Percentiles rank a stretch among this genome's conserved stretches.
Evolutionary conservation across 2,888 invertebrate genomes (phyloP).

Genomic region (Syrista parreyssii): DNA sequence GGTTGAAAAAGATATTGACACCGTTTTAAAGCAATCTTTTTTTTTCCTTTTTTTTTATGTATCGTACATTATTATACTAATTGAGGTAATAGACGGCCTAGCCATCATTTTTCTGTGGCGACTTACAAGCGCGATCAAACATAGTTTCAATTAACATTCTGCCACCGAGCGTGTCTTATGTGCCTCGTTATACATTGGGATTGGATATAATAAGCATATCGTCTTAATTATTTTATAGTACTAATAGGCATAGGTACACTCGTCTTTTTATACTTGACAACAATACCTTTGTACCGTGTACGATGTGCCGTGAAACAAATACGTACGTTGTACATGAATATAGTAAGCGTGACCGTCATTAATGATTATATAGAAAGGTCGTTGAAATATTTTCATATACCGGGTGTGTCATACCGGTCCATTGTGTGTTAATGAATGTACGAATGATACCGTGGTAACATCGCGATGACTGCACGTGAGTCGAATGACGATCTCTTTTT

Average conservation of each 20-base stretch:
- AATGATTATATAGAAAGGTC: not conserved
- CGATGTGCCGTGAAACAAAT: not conserved
- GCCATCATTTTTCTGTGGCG: not conserved
- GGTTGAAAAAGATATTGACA: not conserved
- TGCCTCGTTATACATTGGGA: conserved; percentile 15
- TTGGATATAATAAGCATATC: conserved; percentile 55
- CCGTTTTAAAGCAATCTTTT: not conserved
- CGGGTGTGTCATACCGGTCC: conserved; percentile 42
- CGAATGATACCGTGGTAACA: conserved; percentile 13
- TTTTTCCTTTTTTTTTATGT: not conserved
- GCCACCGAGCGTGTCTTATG: conserved; percentile 38
- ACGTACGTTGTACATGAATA: not conserved
- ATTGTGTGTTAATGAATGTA: conserved; percentile 51
- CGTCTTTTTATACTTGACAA: not conserved
- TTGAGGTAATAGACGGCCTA: not conserved
- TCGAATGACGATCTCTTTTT: conserved; percentile 19
- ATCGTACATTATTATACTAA: not conserved
- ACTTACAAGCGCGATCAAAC: not conserved
- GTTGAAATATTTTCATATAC: conserved; percentile 31
- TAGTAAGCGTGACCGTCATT: not conserved
- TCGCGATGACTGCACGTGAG: conserved; percentile 3
- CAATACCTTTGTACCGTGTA: not conserved
- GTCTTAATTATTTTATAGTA: conserved; percentile 2
- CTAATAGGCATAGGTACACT: too few relatives aligned
- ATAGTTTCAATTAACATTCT: not conserved